Evolutionary conservation across 2,113 vertebrate species (phyloP).

Genomic region (Holacanthus passer): DNA sequence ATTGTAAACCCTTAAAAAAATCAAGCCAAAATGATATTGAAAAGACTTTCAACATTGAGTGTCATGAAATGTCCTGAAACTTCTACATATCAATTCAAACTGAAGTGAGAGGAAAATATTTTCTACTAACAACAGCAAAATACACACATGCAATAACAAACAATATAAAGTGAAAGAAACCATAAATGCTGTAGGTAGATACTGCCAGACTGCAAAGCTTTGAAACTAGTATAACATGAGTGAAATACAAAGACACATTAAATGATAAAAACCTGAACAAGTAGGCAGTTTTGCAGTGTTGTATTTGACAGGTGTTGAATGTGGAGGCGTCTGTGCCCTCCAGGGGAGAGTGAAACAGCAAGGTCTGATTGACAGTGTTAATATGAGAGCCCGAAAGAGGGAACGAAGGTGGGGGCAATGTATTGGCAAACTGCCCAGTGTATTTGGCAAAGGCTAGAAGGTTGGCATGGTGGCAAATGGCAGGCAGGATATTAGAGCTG

Average conservation of each 20-base stretch:
- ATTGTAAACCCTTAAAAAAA: not conserved
- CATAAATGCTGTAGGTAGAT: not conserved
- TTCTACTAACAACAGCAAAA: constrained; percentile 2
- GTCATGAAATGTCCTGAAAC: not conserved
- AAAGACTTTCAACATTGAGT: not conserved
- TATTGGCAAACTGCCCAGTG: constrained; percentile 73
- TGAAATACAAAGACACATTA: constrained; percentile 38
- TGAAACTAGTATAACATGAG: not conserved
- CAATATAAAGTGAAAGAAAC: not conserved
- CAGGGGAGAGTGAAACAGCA: constrained; percentile 71
- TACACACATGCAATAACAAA: not conserved
- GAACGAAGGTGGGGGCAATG: constrained; percentile 41
- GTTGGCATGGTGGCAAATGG: constrained; percentile 75
- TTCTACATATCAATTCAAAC: not conserved
- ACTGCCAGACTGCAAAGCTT: not conserved
- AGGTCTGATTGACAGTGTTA: constrained; percentile 84
- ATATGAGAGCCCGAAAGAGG: constrained; percentile 76
- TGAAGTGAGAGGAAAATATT: not conserved
- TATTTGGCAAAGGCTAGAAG: constrained; percentile 77
- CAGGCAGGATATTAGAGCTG: constrained; percentile 81
- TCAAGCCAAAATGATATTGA: not conserved
- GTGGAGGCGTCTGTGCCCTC: constrained; percentile 75
- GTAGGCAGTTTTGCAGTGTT: constrained; percentile 34
- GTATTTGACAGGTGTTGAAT: constrained; percentile 83
- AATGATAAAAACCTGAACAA: constrained; percentile 48